Conservation (phyloP, 2,113 vertebrate genomes). For the Patagioenas fasciata region DNA sequence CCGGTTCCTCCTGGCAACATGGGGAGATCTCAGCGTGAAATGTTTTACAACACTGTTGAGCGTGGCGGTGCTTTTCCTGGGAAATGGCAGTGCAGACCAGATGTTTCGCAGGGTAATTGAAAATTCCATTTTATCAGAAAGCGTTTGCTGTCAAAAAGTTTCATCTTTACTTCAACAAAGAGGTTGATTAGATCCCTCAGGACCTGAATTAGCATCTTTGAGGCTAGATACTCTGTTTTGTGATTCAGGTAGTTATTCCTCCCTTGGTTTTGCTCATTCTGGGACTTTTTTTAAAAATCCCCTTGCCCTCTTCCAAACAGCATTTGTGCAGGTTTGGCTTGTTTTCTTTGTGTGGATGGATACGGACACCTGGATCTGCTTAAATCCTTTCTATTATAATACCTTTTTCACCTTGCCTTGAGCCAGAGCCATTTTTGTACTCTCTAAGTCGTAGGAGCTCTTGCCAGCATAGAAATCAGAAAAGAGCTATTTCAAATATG, state of each 20-base stretch:
- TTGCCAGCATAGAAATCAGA: neutral
- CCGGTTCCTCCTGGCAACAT: neutral
- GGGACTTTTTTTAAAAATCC: slow-evolving; percentile 25
- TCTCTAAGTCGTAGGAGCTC: neutral
- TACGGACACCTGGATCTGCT: neutral
- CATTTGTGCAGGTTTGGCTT: slow-evolving; percentile 45
- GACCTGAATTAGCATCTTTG: slow-evolving; percentile 79
- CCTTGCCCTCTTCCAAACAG: slow-evolving; percentile 45
- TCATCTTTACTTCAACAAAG: slow-evolving; percentile 83
- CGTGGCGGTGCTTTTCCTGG: neutral
- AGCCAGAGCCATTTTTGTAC: neutral
- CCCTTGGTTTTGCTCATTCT: slow-evolving; percentile 61
- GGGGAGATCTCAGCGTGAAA: slow-evolving; percentile 38
- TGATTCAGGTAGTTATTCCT: slow-evolving; percentile 76
- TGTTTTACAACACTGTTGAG: slow-evolving; percentile 58
- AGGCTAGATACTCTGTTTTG: slow-evolving; percentile 73
- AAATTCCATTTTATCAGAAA: slow-evolving; percentile 85
- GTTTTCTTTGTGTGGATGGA: slow-evolving; percentile 6
- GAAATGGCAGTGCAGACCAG: slow-evolving; percentile 66
- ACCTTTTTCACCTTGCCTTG: slow-evolving; percentile 32
- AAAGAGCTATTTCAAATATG: slow-evolving; percentile 24
- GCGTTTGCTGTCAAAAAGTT: slow-evolving; percentile 81
- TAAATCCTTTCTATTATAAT: neutral
- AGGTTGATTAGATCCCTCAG: slow-evolving; percentile 78
- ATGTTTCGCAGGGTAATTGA: slow-evolving; percentile 79